These are phyloP conservation scores for Rhinella marina DNA, from an alignment of 2,797 vertebrate genomes.

Conservation along the genomic window DNA sequence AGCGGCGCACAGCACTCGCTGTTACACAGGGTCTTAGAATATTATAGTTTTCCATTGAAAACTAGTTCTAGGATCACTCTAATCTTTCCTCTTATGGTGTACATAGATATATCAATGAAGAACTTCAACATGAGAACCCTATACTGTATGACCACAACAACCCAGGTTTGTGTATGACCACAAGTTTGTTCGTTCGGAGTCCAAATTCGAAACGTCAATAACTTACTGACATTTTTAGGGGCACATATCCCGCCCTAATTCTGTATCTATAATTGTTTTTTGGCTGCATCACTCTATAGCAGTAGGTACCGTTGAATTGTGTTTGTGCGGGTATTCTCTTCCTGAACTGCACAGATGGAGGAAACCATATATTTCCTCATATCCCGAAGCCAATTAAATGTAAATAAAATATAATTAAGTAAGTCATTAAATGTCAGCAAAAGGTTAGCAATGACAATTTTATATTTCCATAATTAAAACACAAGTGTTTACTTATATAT, in stretches of 20 bases:
- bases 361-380: neutral
- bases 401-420: constrained; percentile 20
- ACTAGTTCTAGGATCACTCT: neutral
- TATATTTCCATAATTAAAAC: neutral
- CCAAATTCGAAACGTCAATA: neutral
- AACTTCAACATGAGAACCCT: no score
- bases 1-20: no score
- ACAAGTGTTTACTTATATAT: neutral
- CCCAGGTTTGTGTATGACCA: neutral
- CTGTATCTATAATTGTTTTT: neutral
- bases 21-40: neutral
- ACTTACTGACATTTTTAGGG: neutral
- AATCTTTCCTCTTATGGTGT: neutral
- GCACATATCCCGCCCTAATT: neutral
- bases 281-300: neutral
- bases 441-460: constrained; percentile 8
- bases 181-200: neutral
- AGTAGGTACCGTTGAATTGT: neutral
- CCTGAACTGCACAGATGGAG: neutral
- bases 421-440: neutral
- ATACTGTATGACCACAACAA: neutral
- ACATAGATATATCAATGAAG: no score
- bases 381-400: neutral
- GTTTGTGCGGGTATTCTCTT: neutral
- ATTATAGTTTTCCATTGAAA: neutral